A percentile compares a stretch with the other conserved stretches of the same genome.
These are phyloP conservation scores for Sebastes schlegelii DNA, from an alignment of 2,113 vertebrate species.

Conservation along the genomic window DNA sequence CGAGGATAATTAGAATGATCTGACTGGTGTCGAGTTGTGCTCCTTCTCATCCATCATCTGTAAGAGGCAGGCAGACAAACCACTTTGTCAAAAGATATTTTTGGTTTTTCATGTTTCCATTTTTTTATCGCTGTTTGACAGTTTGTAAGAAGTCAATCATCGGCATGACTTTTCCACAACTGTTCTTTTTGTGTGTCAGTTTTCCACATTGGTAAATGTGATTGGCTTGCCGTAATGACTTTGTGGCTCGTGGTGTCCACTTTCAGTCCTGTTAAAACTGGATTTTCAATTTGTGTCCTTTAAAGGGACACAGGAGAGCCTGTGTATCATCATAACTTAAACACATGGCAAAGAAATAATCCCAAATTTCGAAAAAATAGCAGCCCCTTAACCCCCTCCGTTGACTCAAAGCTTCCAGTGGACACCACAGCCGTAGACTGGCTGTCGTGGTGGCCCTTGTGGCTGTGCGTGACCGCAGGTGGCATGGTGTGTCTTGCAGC, in stretches of 20 bases:
- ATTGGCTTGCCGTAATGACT: constrained; percentile 4
- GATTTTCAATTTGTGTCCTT: not conserved
- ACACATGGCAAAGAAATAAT: not conserved
- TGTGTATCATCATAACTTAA: constrained; percentile 3
- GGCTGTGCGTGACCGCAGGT: constrained; percentile 71
- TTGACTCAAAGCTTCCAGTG: constrained; percentile 76
- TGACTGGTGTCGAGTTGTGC: not conserved
- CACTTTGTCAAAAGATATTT: not conserved
- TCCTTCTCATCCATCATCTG: constrained; percentile 9
- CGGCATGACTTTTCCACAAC: not conserved
- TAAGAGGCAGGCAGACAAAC: constrained; percentile 31
- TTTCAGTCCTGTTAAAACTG: constrained; percentile 4
- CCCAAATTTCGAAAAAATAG: not conserved
- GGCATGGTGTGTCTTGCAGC: constrained; percentile 89
- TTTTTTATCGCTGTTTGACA: not conserved
- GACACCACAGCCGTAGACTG: constrained; percentile 87
- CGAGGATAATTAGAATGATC: not conserved
- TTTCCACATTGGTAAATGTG: constrained; percentile 7
- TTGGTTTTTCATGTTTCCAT: not conserved
- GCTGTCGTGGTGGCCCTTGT: constrained; percentile 53
- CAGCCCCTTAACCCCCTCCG: not conserved
- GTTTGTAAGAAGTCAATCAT: not conserved
- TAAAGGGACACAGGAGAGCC: not conserved
- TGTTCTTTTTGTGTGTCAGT: constrained; percentile 6
- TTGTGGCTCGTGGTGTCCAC: constrained; percentile 72